A percentile compares a stretch with the other conserved stretches of the same genome.
Conservation (phyloP, 2,888 invertebrate species). For the Aleiodes alternator region DNA sequence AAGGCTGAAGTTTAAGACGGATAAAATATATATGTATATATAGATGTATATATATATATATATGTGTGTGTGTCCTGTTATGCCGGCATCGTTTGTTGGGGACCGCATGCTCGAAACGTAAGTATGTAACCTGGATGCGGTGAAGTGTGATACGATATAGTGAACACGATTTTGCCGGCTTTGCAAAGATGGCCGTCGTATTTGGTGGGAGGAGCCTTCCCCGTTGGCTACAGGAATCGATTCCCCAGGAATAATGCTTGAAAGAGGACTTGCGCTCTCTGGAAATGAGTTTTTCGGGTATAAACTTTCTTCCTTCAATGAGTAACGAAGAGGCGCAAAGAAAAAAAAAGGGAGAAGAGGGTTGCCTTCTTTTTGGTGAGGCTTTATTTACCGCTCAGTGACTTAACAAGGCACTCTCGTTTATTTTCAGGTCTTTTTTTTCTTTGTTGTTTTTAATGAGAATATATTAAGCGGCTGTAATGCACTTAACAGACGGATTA, state of each 20-base stretch:
- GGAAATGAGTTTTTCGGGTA: conserved; percentile 30
- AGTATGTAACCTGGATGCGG: conserved; percentile 65
- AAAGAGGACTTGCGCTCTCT: conserved; percentile 67
- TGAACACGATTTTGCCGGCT: conserved; percentile 66
- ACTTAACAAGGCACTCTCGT: conserved; percentile 59
- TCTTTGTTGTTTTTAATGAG: conserved; percentile 64
- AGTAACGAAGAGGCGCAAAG: conserved; percentile 40
- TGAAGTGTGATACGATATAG: conserved; percentile 73
- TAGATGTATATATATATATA: neutral
- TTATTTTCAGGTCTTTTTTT: conserved; percentile 54
- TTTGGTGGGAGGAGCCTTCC: conserved; percentile 73
- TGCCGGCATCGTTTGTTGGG: conserved; percentile 32
- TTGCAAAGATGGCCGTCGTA: conserved; percentile 74
- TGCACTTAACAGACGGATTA: conserved; percentile 61
- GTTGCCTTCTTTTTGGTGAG: conserved; percentile 28
- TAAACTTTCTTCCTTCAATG: conserved; percentile 13
- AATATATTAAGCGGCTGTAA: conserved; percentile 57
- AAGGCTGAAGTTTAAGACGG: conserved; percentile 17
- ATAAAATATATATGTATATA: conserved; percentile 7
- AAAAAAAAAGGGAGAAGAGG: conserved; percentile 20
- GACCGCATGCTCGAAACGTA: conserved; percentile 27
- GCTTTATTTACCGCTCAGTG: conserved; percentile 62
- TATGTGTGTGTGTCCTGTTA: conserved; percentile 6
- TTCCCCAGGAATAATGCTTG: conserved; percentile 65
- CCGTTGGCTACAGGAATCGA: conserved; percentile 71